These are phyloP conservation scores for Ephydatia muelleri DNA, from an alignment of 37 sponge, comb jelly and placozoan species.

Conservation along the genomic window DNA sequence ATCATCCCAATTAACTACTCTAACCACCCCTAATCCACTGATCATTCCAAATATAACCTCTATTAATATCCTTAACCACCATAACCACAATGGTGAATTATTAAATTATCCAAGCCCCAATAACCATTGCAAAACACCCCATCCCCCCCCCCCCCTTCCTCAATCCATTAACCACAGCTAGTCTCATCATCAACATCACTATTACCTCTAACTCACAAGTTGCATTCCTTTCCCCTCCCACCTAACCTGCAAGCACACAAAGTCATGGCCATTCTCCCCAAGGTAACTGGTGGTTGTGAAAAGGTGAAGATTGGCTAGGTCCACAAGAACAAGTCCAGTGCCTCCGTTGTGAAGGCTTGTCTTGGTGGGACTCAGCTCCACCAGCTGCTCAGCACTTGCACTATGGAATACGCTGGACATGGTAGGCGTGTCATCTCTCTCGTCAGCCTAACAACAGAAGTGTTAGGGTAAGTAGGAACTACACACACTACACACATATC, in stretches of 20 bases:
- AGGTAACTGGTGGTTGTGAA: constrained; percentile 49
- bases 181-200: no score
- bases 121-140: no score
- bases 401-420: constrained; percentile 8
- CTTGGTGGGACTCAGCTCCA: constrained; percentile 46
- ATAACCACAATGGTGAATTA: no score
- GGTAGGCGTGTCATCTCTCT: neutral
- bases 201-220: no score
- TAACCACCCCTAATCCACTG: no score
- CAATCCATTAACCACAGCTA: no score
- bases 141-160: no score
- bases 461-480: neutral
- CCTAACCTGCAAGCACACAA: constrained; percentile 42
- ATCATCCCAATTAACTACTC: no score
- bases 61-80: no score
- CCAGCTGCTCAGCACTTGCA: constrained; percentile 17
- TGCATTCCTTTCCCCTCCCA: no score
- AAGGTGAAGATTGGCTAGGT: constrained; percentile 18
- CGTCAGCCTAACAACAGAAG: neutral
- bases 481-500: constrained; percentile 8
- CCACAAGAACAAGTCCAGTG: constrained; percentile 20
- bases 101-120: no score
- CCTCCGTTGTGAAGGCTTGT: neutral
- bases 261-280: constrained; percentile 48
- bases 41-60: no score